phyloP scores from a whole-genome alignment of 2,888 invertebrate species.

The Uloborus plumipes region DNA sequence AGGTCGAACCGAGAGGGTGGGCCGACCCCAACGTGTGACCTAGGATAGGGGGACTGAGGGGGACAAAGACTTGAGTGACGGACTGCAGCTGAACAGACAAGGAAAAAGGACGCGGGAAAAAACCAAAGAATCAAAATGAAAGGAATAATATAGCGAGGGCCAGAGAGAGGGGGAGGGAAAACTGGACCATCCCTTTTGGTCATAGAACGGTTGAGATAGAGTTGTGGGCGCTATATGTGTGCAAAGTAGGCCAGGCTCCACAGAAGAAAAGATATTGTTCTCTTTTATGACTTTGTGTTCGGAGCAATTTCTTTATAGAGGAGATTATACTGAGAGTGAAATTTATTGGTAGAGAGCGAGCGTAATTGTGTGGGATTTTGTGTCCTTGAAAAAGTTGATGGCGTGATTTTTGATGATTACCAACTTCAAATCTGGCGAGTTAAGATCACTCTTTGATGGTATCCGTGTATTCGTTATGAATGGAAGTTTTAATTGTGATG shows the following conservation, averaged over 20 bases:
- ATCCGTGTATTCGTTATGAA: too few relatives aligned
- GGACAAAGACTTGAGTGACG: slow-evolving; percentile 27
- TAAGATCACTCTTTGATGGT: too few relatives aligned
- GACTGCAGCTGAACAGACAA: slow-evolving; percentile 43
- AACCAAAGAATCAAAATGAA: slow-evolving; percentile 13
- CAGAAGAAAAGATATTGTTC: neutral
- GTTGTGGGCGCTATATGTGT: slow-evolving; percentile 15
- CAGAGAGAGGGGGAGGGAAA: slow-evolving; percentile 28
- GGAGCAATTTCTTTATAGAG: too few relatives aligned
- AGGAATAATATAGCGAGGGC: slow-evolving; percentile 32
- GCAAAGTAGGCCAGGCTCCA: slow-evolving; percentile 19
- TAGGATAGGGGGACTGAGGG: neutral
- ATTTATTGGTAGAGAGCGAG: too few relatives aligned
- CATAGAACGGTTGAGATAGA: slow-evolving; percentile 23
- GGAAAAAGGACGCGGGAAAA: slow-evolving; percentile 9
- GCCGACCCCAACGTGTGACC: slow-evolving; percentile 16
- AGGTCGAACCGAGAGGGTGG: slow-evolving; percentile 52
- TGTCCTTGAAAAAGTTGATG: too few relatives aligned
- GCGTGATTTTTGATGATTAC: too few relatives aligned
- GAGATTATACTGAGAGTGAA: too few relatives aligned
- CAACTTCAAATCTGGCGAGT: too few relatives aligned
- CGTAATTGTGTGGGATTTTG: too few relatives aligned
- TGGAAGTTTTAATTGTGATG: too few relatives aligned
- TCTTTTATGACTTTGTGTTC: too few relatives aligned
- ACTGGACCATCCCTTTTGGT: slow-evolving; percentile 53